Evolutionary conservation across 2,888 invertebrate species (phyloP), one percentile per base, ranked within the genome.

Genomic region (Rotaria macrura): DNA sequence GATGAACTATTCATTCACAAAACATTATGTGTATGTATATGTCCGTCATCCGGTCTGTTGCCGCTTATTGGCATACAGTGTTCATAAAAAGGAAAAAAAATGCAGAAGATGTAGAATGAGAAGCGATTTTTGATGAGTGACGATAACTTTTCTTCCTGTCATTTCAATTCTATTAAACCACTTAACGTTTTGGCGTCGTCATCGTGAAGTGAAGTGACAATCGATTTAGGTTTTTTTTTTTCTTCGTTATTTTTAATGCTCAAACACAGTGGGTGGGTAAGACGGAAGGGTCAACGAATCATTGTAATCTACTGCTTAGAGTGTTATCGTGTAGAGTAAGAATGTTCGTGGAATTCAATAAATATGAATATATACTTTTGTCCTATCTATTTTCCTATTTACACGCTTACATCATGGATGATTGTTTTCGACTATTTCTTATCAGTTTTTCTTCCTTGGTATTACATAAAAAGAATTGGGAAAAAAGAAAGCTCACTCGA

Each of bases 131-230:
- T 34, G 65, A 65, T 65, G 65, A 65, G 65, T 65, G 65, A 65
- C 65, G 65, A 65, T 34, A 65, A 65, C 65, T 65, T 65, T 38
- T 65, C 34, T 65, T 65, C 65, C 65, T 65, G 65, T 65, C 65
- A 65, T 65, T 65, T 65, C 65, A 65, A 65, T 65, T 65, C 65
- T 65, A 65, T 65, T 65, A 65, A 65, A 65, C 34, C 65, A 65
- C 65, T 65, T 65, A 65, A 65, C 34, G 34, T 65, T 34, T 17
- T 65, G 65, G 65, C n/a, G n/a, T 65, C 34, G 65, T 65, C 65
- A 34, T 65, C 65, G 34, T 65, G 29, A 34, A 65, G 20, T 65
- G 65, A 65, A 65, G 65, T 65, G 65, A 65, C 65, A 65, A 65
- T 65, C 34, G 65, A 65, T 65, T 65, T 29, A 65, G 65, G 34